Base-by-base conservation (phyloP, 2,113 vertebrate species). In the Callipepla squamata region DNA sequence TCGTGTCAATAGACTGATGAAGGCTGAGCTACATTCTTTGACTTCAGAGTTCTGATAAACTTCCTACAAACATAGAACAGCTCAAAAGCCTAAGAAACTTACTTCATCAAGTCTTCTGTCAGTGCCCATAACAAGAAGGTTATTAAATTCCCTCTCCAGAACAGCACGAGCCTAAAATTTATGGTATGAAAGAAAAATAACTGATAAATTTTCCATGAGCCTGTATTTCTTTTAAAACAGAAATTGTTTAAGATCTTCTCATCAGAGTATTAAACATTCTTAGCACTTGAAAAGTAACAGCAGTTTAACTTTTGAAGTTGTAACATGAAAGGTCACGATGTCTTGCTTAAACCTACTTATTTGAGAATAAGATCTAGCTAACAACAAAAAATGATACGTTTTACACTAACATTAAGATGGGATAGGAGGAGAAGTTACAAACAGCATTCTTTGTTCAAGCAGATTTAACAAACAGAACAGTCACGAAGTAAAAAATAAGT, bases 31-130 rank as follows among this genome's bases (percentile, higher is more conserved):
- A 30, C 89, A 87, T 85, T 87, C 45, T 76, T 89, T 57, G 38
- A 67, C 15, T 82, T 38, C n/a, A 28, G 16, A 80, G 38, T 32
- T 93, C 20, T 51, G 44, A 40, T 51, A 15, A 81, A 81, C 53
- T 53, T 89, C 38, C 67, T 58, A 85, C 15, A 18, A 69, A 26
- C 25, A 34, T 48, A 68, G 70, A 76, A 85, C 20, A 9, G 20
- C 22, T 59, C 48, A 82, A 79, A 7, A 88, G 59, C 18, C 67
- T 6, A 20, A 69, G 22, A n/a, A 55, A 96, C 97, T 98, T 94
- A 99, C 99, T 96, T 99, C 99, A 59, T 99, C 99, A 86, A 98
- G 97, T 80, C 98, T 98, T 90, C 99, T 96, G 75, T 99, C 99
- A 2, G 99, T 99, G 77, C 98, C 99, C n/a, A 98, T 73, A 57